These are phyloP conservation scores for Acanthurus leucopareius DNA, from an alignment of 2,797 vertebrate species.

Conservation along the genomic window DNA sequence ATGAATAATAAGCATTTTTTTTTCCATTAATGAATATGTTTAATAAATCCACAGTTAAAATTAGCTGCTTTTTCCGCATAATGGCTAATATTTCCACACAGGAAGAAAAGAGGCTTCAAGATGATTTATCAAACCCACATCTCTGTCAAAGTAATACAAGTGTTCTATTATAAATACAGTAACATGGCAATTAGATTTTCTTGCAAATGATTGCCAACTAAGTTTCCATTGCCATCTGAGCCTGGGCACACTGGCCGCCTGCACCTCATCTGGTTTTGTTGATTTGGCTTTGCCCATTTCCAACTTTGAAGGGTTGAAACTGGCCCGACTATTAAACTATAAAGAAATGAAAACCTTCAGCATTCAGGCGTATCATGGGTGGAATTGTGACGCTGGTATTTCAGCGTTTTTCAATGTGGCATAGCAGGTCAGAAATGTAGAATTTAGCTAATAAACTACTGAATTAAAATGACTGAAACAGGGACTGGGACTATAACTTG, in stretches of 20 bases:
- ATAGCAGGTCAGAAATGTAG: neutral
- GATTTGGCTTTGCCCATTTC: slow-evolving; percentile 40
- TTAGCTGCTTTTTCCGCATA: neutral
- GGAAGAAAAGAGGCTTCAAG: slow-evolving; percentile 28
- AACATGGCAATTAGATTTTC: slow-evolving; percentile 47
- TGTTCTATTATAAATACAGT: slow-evolving; percentile 21
- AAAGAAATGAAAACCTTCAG: neutral
- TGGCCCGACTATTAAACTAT: neutral
- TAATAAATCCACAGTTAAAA: slow-evolving; percentile 10
- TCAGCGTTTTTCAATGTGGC: neutral
- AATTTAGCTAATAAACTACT: no score
- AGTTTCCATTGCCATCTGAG: slow-evolving; percentile 61
- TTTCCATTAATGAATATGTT: slow-evolving; percentile 29
- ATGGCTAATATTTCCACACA: slow-evolving; percentile 40
- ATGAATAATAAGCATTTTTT: slow-evolving; percentile 3
- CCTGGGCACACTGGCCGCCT: slow-evolving; percentile 31
- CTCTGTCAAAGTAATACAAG: slow-evolving; percentile 56
- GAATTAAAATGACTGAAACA: no score
- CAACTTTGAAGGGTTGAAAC: slow-evolving; percentile 2
- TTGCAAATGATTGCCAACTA: slow-evolving; percentile 44
- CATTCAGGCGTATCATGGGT: neutral
- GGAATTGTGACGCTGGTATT: neutral
- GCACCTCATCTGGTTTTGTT: slow-evolving; percentile 50
- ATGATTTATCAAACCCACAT: slow-evolving; percentile 42
- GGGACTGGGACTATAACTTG: neutral